Conservation (phyloP, 2,113 vertebrate genomes). For the Bolborhynchus lineola region DNA sequence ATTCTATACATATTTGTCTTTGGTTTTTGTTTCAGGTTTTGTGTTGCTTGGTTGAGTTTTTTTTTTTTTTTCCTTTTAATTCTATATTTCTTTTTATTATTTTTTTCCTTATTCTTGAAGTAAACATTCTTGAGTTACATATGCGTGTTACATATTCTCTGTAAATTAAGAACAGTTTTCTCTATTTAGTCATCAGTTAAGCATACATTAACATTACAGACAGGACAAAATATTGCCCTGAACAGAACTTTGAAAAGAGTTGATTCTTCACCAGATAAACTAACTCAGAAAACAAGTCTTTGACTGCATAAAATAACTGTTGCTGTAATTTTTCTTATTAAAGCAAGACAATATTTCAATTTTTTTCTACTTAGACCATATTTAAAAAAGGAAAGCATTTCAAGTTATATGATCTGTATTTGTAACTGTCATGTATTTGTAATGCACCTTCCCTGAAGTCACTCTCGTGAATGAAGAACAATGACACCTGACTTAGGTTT, state of each 20-base stretch:
- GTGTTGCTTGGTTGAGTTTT: background rate
- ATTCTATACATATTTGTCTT: background rate
- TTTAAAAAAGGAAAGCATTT: background rate
- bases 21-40: background rate
- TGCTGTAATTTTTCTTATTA: background rate
- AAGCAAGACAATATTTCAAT: background rate
- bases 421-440: background rate
- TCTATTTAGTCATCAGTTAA: background rate
- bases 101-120: background rate
- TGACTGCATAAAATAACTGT: fast-evolving
- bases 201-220: background rate
- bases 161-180: background rate
- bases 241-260: background rate
- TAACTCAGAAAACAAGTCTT: background rate
- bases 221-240: background rate
- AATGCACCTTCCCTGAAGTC: background rate
- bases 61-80: background rate
- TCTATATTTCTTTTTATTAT: background rate
- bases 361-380: background rate
- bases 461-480: background rate
- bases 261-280: background rate
- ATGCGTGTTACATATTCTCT: background rate
- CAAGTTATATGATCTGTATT: background rate
- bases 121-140: background rate
- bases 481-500: background rate